Base-by-base conservation (phyloP, 2,113 vertebrate genomes). In the Porphyrio hochstetteri region DNA sequence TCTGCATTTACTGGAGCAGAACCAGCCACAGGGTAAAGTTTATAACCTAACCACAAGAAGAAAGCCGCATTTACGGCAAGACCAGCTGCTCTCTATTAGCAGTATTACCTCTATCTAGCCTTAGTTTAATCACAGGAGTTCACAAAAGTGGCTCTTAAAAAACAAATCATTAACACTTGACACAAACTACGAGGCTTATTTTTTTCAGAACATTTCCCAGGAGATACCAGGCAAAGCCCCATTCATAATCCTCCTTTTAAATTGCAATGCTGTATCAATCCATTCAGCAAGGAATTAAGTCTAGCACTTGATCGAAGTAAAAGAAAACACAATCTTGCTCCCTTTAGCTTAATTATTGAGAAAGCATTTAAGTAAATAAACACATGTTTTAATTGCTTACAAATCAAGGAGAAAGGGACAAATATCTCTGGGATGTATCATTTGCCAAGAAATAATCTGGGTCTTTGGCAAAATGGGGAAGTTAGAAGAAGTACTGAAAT, bases 21-120 rank as follows among this genome's bases (percentile, higher is more conserved):
- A 93, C 44, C 20, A 95, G 86, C 86, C 91, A 93, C 48, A 60
- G 65, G 83, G 81, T 53, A 91, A 93, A 95, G 89, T 69, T 92
- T 84, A 56, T 69, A 82, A 83, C 46, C 40, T 50, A 88, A 48
- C n/a, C 24, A 70, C 50, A 86, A 78, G n/a, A 90, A 83, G 40
- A 86, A 91, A 89, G 4, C 3, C 1, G 9, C 44, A 42, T 57
- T 88, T 95, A 50, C 28, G 70, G 18, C 29, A 76, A 87, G 28
- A 12, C 40, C 81, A 95, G 57, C 48, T 95, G 65, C 27, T 95
- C 74, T 50, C 38, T 57, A 3, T 79, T 69, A 82, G 33, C 8
- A 7, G 3, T 44, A 79, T 82, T 91, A 85, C 48, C 13, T 82
- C 57, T 68, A 12, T 71, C n/a, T 63, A 82, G 44, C 16, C 48